These are phyloP conservation scores for Pangasius macronema DNA, from an alignment of 2,797 vertebrate genomes.

Conservation along the genomic window DNA sequence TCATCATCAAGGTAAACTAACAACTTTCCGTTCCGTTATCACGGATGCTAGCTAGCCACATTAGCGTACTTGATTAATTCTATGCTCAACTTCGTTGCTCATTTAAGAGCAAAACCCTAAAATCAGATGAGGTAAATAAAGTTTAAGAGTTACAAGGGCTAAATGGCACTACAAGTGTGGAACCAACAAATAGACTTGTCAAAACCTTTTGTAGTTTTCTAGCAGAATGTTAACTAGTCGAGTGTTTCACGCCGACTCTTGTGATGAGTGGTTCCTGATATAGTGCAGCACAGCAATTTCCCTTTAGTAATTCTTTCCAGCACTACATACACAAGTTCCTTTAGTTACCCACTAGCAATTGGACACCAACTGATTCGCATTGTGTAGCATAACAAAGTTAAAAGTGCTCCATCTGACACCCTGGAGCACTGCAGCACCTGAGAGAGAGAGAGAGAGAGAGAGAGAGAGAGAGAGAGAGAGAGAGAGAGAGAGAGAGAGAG, in stretches of 20 bases:
- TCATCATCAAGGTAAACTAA: not conserved
- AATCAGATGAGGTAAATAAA: not conserved
- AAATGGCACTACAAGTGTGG: not conserved
- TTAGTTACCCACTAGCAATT: slow-evolving; percentile 31
- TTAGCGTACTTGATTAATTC: not conserved
- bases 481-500: slow-evolving; percentile 18
- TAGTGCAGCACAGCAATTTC: slow-evolving; percentile 28
- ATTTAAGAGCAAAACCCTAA: not conserved
- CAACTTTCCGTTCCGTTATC: not conserved
- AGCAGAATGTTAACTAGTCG: slow-evolving; percentile 5
- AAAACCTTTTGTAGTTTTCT: slow-evolving; percentile 9
- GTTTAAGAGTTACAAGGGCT: not conserved
- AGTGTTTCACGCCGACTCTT: slow-evolving; percentile 4
- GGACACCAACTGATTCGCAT: slow-evolving; percentile 36
- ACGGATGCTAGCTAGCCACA: not conserved
- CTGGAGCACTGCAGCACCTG: slow-evolving; percentile 44
- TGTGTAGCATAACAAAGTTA: slow-evolving; percentile 48
- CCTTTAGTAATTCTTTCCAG: slow-evolving; percentile 38
- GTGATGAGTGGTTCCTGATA: slow-evolving; percentile 12
- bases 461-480: slow-evolving; percentile 37
- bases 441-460: slow-evolving; percentile 13
- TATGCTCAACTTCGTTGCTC: not conserved
- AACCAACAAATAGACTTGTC: not conserved
- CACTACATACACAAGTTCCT: slow-evolving; percentile 38
- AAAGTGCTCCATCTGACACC: slow-evolving; percentile 57